Conservation (phyloP, 2,888 invertebrate genomes). For the Iphiclides podalirius region DNA sequence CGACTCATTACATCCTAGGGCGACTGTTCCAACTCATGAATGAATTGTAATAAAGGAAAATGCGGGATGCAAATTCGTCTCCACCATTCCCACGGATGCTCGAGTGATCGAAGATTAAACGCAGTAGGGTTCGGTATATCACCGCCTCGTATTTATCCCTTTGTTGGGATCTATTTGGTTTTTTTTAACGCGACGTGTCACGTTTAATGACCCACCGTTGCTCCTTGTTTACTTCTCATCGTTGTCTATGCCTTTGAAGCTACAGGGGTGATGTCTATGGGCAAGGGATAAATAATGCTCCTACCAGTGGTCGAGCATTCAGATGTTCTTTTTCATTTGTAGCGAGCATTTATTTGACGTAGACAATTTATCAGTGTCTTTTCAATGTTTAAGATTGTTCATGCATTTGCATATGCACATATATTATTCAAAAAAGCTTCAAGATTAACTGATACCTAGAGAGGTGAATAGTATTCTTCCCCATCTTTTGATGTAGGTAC, state of each 20-base stretch:
- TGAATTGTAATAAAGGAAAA: conserved; percentile 30
- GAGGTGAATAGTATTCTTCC: too few species aligned
- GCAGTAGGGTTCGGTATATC: conserved; percentile 20
- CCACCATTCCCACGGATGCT: conserved; percentile 47
- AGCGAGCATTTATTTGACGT: conserved; percentile 5
- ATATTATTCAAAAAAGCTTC: too few species aligned
- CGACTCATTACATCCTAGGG: conserved; percentile 52
- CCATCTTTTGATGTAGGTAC: too few species aligned
- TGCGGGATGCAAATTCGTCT: conserved; percentile 45
- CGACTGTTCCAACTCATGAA: conserved; percentile 37
- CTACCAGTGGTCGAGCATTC: too few species aligned
- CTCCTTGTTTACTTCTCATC: conserved; percentile 68
- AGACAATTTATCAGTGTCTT: conserved; percentile 4
- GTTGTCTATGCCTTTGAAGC: conserved; percentile 59
- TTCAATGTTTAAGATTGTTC: neutral
- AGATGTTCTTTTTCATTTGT: conserved; percentile 47
- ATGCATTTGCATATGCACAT: too few species aligned
- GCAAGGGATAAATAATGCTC: conserved; percentile 54
- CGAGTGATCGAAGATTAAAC: conserved; percentile 19
- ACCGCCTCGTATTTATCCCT: conserved; percentile 26
- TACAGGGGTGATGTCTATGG: conserved; percentile 65
- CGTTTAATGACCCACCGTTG: conserved; percentile 61
- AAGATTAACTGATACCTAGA: too few species aligned
- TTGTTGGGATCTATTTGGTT: conserved; percentile 25
- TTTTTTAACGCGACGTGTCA: conserved; percentile 44